A percentile compares a stretch with the other conserved stretches of the same genome.
Evolutionary conservation across 2,888 invertebrate species (phyloP).

Genomic region (Lithophane leautieri): DNA sequence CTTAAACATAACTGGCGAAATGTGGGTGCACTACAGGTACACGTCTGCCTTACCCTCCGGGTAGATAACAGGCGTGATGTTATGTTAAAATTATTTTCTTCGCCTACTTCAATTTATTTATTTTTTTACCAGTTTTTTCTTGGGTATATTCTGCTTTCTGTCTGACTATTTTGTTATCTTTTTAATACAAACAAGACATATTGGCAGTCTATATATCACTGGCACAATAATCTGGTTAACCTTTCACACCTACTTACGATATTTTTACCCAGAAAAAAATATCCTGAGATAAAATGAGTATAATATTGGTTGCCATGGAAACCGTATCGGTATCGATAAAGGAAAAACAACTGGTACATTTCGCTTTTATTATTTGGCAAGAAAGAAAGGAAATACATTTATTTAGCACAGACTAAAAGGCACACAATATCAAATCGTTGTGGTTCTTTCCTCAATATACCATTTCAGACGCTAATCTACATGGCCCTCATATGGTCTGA

Average conservation of each 20-base stretch:
- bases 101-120: neutral
- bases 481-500: too few relatives aligned
- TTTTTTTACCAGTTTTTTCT: neutral
- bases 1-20: neutral
- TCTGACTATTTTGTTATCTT: neutral
- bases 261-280: conserved; percentile 27
- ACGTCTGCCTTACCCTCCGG: neutral
- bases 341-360: conserved; percentile 2
- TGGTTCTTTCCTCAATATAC: too few relatives aligned
- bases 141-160: neutral
- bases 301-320: conserved; percentile 3
- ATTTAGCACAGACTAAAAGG: too few relatives aligned
- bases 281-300: conserved; percentile 2
- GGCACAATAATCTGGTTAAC: conserved; percentile 26
- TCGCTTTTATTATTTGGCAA: neutral
- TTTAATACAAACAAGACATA: neutral
- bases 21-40: neutral
- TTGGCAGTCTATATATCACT: conserved; percentile 5
- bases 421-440: too few relatives aligned
- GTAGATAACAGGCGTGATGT: too few relatives aligned
- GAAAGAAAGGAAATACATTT: too few relatives aligned
- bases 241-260: conserved; percentile 7
- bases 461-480: too few relatives aligned
- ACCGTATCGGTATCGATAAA: neutral
- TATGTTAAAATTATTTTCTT: neutral